These are phyloP conservation scores for Notoglanidium macrostoma DNA, from an alignment of 2,797 vertebrate genomes.

Conservation along the genomic window DNA sequence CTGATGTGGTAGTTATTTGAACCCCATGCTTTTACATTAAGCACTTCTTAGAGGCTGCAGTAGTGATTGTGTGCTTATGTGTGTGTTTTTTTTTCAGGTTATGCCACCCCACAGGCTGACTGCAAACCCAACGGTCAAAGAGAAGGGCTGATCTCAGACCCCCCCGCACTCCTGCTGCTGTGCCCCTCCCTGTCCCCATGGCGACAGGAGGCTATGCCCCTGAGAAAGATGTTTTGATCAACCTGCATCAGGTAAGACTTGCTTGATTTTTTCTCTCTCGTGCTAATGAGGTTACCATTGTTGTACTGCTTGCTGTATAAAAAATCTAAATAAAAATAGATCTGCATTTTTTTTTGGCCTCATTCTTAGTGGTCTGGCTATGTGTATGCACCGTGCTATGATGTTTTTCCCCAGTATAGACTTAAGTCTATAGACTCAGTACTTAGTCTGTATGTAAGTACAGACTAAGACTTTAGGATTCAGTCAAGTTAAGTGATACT, in stretches of 20 bases:
- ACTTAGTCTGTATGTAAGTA: too few relatives aligned
- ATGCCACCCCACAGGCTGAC: constrained; percentile 78
- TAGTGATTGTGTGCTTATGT: constrained; percentile 1
- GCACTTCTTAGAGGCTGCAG: not conserved
- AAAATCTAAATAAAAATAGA: not conserved
- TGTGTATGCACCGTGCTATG: not conserved
- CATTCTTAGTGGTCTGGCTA: not conserved
- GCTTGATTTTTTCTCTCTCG: not conserved
- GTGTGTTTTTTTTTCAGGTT: constrained; percentile 66
- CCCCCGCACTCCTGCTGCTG: constrained; percentile 60
- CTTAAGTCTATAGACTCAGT: too few relatives aligned
- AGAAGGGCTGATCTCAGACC: constrained; percentile 78
- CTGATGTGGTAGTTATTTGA: not conserved
- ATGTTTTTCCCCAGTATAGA: not conserved
- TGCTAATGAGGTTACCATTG: not conserved
- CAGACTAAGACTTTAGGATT: too few relatives aligned
- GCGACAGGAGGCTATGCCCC: constrained; percentile 78
- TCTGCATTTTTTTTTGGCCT: not conserved
- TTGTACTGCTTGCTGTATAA: not conserved
- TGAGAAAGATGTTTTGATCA: constrained; percentile 76
- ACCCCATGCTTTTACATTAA: not conserved
- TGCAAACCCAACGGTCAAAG: constrained; percentile 77
- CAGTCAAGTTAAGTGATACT: constrained; percentile 23
- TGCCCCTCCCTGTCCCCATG: constrained; percentile 70
- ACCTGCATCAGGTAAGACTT: constrained; percentile 75